These are phyloP conservation scores for Pachyseris speciosa DNA, from an alignment of 64 coral and sea anemone genomes.

Conservation along the genomic window DNA sequence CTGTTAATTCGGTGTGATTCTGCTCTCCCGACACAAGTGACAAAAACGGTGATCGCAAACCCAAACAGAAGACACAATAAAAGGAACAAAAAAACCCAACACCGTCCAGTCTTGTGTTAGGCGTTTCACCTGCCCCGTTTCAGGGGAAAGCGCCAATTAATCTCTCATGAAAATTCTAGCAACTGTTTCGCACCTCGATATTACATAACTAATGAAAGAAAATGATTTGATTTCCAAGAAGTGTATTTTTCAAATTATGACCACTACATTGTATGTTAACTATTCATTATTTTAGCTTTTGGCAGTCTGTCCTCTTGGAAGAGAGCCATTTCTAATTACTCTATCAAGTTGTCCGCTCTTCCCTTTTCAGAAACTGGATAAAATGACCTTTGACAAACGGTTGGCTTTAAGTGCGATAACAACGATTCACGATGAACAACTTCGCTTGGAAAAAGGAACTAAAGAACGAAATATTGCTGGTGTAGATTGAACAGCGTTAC, in stretches of 20 bases:
- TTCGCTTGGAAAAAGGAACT: constrained; percentile 10
- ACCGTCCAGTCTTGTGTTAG: neutral
- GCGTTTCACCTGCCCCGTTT: constrained; percentile 1
- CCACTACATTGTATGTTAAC: constrained; percentile 45
- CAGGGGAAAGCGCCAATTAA: neutral
- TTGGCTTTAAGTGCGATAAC: constrained; percentile 38
- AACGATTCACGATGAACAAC: neutral
- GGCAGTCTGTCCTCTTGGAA: constrained; percentile 25
- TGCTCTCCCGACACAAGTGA: neutral
- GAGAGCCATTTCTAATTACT: neutral
- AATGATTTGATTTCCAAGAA: constrained; percentile 49
- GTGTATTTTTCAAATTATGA: constrained; percentile 55
- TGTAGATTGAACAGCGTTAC: constrained; percentile 69
- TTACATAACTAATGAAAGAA: constrained; percentile 38
- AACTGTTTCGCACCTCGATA: constrained; percentile 25
- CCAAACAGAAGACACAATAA: constrained; percentile 13
- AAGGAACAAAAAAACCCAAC: neutral
- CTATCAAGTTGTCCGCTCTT: neutral
- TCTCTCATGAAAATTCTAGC: constrained; percentile 11
- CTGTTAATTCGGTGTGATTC: neutral
- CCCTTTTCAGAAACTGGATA: neutral
- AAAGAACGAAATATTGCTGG: constrained; percentile 12
- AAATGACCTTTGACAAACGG: constrained; percentile 26
- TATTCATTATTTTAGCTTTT: constrained; percentile 59
- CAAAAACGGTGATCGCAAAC: neutral